A percentile compares a stretch with the other conserved stretches of the same genome.
Evolutionary conservation across 2,888 invertebrate genomes (phyloP).

Genomic region (Drosophila mettleri): DNA sequence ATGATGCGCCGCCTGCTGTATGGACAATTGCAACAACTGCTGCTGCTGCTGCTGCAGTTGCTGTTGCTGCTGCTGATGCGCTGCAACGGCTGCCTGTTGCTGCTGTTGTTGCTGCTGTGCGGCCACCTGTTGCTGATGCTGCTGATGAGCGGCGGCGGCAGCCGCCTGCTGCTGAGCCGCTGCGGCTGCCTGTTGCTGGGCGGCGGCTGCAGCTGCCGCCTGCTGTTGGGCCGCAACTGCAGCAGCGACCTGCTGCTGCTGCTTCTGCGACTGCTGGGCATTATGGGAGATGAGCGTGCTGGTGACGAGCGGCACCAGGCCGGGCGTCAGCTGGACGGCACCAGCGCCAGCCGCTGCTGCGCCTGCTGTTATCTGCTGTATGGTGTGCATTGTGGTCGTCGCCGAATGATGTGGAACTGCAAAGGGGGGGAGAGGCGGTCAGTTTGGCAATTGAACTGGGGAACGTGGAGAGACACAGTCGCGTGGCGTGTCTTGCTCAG

Average conservation of each 20-base stretch:
- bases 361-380: conserved; percentile 84
- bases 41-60: conserved; percentile 67
- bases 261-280: conserved; percentile 79
- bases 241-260: conserved; percentile 74
- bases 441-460: conserved; percentile 26
- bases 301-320: conserved; percentile 83
- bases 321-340: conserved; percentile 81
- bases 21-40: conserved; percentile 71
- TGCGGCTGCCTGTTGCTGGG: conserved; percentile 76
- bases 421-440: conserved; percentile 40
- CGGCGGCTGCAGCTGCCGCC: conserved; percentile 70
- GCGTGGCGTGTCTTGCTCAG: conserved; percentile 10
- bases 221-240: conserved; percentile 71
- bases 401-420: conserved; percentile 84
- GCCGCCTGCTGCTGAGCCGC: conserved; percentile 77
- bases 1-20: conserved; percentile 74
- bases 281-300: conserved; percentile 84
- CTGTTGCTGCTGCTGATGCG: conserved; percentile 77
- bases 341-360: conserved; percentile 77
- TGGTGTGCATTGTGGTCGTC: conserved; percentile 84
- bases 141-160: conserved; percentile 67
- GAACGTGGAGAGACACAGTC: conserved; percentile 15
- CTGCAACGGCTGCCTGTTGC: conserved; percentile 64
- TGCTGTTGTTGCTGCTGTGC: conserved; percentile 82
- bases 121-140: conserved; percentile 76